Evolutionary conservation across 2,797 vertebrate species (phyloP).

Genomic region (Tauraco hartlaubi): DNA sequence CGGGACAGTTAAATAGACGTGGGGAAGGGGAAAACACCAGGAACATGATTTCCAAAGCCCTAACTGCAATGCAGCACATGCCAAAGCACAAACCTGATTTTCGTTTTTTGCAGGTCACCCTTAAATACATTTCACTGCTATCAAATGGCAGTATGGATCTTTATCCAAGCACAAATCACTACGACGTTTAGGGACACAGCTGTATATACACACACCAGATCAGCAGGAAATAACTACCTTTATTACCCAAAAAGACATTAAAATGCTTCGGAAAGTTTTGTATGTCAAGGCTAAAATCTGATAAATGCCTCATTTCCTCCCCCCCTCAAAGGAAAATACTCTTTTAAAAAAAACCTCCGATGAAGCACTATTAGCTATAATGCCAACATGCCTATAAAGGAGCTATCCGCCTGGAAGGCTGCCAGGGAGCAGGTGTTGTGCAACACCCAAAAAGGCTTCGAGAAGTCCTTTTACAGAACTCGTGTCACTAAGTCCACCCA

Average conservation of each 20-base stretch:
- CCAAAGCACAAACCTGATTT: background rate
- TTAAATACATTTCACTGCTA: background rate
- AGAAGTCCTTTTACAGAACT: slow-evolving; percentile 19
- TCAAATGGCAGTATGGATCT: background rate
- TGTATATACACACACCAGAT: slow-evolving; percentile 14
- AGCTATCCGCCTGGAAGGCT: slow-evolving; percentile 29
- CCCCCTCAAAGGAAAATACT: slow-evolving; percentile 25
- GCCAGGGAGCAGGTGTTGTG: slow-evolving; percentile 18
- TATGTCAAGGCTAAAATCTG: background rate
- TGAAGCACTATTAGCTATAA: slow-evolving; percentile 15
- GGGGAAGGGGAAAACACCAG: background rate
- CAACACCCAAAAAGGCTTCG: slow-evolving; percentile 4
- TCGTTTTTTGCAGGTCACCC: slow-evolving; percentile 28
- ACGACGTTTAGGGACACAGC: background rate
- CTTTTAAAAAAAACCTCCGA: background rate
- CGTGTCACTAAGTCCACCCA: slow-evolving; percentile 20
- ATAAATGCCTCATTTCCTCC: background rate
- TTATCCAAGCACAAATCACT: slow-evolving; percentile 40
- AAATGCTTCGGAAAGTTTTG: slow-evolving; percentile 20
- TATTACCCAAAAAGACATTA: background rate
- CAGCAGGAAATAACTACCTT: background rate
- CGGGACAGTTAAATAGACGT: background rate
- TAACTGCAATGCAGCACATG: background rate
- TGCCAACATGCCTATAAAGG: slow-evolving; percentile 27
- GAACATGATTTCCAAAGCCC: slow-evolving; percentile 8